Evolutionary conservation across 64 coral and sea anemone species (phyloP).

Genomic region (Montipora efflorescens): DNA sequence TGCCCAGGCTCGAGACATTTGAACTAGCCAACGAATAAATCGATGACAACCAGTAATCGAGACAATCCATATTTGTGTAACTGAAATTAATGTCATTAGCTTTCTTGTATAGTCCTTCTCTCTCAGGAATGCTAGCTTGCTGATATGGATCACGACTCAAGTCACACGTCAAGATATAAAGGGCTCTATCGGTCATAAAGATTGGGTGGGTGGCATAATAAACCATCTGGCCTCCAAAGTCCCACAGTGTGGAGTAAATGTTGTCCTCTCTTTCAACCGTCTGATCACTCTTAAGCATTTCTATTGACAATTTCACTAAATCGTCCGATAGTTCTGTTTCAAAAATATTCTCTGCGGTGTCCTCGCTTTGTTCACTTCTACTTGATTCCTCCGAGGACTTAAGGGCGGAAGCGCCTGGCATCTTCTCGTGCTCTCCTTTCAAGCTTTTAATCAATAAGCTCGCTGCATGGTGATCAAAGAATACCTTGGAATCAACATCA

Average conservation of each 20-base stretch:
- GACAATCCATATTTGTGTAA: background rate
- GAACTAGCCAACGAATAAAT: background rate
- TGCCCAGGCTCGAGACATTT: background rate
- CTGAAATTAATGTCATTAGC: too few species aligned
- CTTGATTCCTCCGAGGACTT: background rate
- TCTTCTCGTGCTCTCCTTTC: too few species aligned
- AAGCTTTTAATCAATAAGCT: too few species aligned
- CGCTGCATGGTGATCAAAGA: too few species aligned
- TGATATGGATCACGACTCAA: background rate
- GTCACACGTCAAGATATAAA: background rate
- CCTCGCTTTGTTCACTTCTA: too few species aligned
- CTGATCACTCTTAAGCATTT: background rate
- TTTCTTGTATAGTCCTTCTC: background rate
- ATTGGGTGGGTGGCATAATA: constrained; percentile 3
- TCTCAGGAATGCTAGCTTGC: background rate
- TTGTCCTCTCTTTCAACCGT: background rate
- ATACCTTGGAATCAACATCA: too few species aligned
- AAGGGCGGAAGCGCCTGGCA: too few species aligned
- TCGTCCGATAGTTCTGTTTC: background rate
- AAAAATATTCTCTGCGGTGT: too few species aligned
- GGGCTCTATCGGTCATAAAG: background rate
- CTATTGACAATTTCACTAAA: background rate
- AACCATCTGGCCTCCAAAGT: background rate
- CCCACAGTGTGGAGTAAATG: background rate
- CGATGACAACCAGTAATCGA: constrained; percentile 20